Evolutionary conservation across 2,888 invertebrate genomes (phyloP), one percentile per base, ranked within the genome.

Genomic region (Meiosimyza decipiens): DNA sequence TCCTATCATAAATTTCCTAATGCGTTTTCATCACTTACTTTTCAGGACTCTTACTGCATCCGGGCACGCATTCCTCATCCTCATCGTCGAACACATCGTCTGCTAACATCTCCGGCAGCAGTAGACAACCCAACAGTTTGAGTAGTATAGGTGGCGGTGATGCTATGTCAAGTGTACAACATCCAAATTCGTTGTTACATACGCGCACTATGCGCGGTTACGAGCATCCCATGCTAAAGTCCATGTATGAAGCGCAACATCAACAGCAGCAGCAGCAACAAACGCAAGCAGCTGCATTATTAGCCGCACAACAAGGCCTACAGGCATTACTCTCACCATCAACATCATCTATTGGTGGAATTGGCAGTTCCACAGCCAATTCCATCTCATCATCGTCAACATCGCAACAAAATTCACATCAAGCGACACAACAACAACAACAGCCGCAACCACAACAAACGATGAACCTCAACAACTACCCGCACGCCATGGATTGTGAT

Each of bases 401-500:
- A 13, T 22, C 50, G 50, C 40, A 49, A 54, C 63, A 63, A 50
- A 13, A 40, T n/a, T 22, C 13, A n/a, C 71, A n/a, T 74, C 59
- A 63, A 74, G 75, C 50, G 73, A 69, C 50, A 75, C 69, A 77
- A 33, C 72, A 72, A 73, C 64, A 57, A 75, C 57, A 64, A 73
- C 72, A 67, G 75, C 16, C 62, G n/a, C 11, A 22, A 55, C 55
- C 28, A 57, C 40, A 40, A 40, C 40, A 40, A 40, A 40, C 64
- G 51, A 49, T 72, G 66, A 72, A 75, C 63, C 77, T 75, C 77
- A 81, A 79, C 77, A 82, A 86, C 80, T 89, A 89, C 79, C 84
- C 86, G 66, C 82, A 83, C 77, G 91, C 92, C 79, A 95, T 95
- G 93, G 94, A 95, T 82, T 95, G 95, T 89, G 93, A 93, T 85